Percentiles rank a stretch among this genome's conserved stretches.
Conservation (phyloP, 2,113 vertebrate species). For the Recurvirostra avosetta region DNA sequence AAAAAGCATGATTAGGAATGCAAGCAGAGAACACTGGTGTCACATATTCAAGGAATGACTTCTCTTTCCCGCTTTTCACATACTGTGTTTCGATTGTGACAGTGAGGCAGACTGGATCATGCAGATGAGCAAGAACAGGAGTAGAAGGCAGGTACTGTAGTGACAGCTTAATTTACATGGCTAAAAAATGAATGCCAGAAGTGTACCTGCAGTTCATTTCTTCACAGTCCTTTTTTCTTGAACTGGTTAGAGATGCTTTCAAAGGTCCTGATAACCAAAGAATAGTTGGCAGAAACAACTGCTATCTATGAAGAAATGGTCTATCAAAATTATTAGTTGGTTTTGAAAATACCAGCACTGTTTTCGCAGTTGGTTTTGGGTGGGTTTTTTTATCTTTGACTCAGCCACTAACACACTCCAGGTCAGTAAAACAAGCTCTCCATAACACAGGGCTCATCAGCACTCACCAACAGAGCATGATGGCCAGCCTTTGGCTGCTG, state of each 20-base stretch:
- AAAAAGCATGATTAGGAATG: neutral
- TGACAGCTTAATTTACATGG: neutral
- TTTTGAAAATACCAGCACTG: neutral
- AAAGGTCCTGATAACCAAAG: neutral
- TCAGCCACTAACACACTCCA: neutral
- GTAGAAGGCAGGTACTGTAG: neutral
- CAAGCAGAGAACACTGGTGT: neutral
- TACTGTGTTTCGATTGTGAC: neutral
- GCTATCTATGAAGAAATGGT: neutral
- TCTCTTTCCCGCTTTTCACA: neutral
- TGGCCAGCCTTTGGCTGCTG: neutral
- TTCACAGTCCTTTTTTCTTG: neutral
- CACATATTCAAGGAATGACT: neutral
- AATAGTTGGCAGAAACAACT: neutral
- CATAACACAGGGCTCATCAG: neutral
- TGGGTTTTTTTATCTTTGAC: neutral
- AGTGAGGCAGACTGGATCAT: neutral
- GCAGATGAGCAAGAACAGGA: neutral
- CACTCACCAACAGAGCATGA: accelerated
- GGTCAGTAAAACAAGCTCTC: neutral
- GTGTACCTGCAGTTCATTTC: neutral
- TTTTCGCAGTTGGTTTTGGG: neutral
- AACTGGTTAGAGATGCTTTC: neutral
- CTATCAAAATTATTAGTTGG: neutral
- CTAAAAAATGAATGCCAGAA: neutral